A percentile compares a stretch with the other conserved stretches of the same genome.
Evolutionary conservation across 1,140 invertebrate genomes (phyloP).

Genomic region (Brachionus calyciflorus): DNA sequence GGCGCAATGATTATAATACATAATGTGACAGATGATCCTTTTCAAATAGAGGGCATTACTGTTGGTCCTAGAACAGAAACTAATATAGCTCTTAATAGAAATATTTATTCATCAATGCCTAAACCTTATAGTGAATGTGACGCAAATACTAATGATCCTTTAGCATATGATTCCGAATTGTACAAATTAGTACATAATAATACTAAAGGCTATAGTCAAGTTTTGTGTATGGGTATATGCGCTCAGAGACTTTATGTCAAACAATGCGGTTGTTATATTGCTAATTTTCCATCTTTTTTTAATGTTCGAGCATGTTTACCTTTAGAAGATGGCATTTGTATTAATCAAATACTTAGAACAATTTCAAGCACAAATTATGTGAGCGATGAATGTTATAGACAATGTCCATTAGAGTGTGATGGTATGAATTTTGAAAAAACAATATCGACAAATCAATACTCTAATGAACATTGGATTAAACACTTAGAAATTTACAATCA

Average conservation of each 20-base stretch:
- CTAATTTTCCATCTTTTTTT: not conserved
- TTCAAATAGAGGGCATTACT: not conserved
- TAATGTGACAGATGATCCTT: not conserved
- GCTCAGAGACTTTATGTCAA: not conserved
- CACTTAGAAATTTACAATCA: too few relatives aligned
- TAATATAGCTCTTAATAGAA: slow-evolving; percentile 4
- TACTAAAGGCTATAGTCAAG: not conserved
- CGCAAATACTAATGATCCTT: not conserved
- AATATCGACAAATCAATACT: not conserved
- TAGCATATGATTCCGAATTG: slow-evolving; percentile 13
- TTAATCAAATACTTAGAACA: too few relatives aligned
- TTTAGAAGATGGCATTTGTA: not conserved
- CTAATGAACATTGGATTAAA: too few relatives aligned
- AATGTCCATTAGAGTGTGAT: slow-evolving; percentile 20
- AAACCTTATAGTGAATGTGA: slow-evolving; percentile 27
- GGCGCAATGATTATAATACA: slow-evolving; percentile 3
- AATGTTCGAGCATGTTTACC: not conserved
- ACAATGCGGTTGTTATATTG: not conserved
- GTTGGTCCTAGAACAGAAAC: not conserved
- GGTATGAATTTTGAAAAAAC: not conserved
- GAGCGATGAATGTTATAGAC: not conserved
- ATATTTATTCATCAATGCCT: not conserved
- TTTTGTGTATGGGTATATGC: not conserved
- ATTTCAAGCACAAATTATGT: too few relatives aligned
- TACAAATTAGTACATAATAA: slow-evolving; percentile 7